Percentiles rank a stretch among this genome's conserved stretches.
Conservation (phyloP, 1,140 invertebrate genomes). For the Bombus impatiens region DNA sequence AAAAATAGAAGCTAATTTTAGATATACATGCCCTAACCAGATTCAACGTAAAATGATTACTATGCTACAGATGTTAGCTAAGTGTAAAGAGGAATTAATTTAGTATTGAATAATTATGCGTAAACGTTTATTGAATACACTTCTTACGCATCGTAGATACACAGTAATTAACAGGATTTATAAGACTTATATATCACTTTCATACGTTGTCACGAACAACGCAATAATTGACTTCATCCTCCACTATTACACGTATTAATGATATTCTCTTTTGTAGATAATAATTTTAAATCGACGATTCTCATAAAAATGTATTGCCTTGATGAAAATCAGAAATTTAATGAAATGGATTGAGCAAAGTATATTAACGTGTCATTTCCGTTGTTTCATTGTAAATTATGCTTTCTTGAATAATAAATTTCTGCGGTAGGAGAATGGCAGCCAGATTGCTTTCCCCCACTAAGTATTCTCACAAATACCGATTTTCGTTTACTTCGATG, state of each 20-base stretch:
- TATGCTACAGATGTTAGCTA: background rate
- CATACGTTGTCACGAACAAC: background rate
- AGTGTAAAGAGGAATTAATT: background rate
- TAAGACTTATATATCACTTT: background rate
- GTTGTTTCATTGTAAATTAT: conserved; percentile 38
- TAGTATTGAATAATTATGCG: background rate
- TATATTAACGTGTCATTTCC: conserved; percentile 37
- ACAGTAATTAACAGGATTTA: background rate
- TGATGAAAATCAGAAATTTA: conserved; percentile 10
- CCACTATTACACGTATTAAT: background rate
- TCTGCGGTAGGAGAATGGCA: background rate
- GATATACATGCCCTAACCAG: too few species aligned
- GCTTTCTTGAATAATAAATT: conserved; percentile 16
- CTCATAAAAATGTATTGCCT: background rate
- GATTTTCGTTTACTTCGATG: background rate
- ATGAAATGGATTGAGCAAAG: conserved; percentile 1
- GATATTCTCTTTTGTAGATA: background rate
- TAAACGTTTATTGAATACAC: background rate
- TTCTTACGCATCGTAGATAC: background rate
- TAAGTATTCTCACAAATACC: background rate
- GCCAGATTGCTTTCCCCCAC: background rate
- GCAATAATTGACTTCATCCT: background rate
- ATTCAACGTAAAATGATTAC: too few species aligned
- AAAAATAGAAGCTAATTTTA: too few species aligned
- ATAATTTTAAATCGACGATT: background rate